Base-by-base conservation (phyloP, 2,113 vertebrate genomes). In the Oncorhynchus masou region DNA sequence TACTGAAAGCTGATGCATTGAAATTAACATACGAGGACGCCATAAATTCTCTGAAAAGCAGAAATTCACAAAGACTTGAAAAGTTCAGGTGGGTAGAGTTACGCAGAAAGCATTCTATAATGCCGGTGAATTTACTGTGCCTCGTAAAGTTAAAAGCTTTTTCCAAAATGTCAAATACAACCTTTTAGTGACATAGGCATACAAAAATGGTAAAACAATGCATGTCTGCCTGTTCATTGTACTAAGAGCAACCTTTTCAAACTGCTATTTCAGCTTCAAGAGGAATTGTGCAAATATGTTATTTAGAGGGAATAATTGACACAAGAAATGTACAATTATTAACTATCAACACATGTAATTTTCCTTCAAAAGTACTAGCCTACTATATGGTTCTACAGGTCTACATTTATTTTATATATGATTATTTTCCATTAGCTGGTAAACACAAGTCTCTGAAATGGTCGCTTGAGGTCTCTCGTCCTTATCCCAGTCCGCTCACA, bases 141-240 rank as follows among this genome's bases (percentile, higher is more conserved):
- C 83, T 81, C 6, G 76, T 82, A 87, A 90, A 91, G 82, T 87
- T 87, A 85, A 92, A 91, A 88, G 88, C 87, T 68, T 88, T 88
- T 90, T 87, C 83, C 82, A 90, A 92, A 90, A 92, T 92, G 91
- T 88, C 91, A 92, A 88, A 85, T 71, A 83, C 78, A 86, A 84
- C 80, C 81, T 82, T 68, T 72, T 69, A 62, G 51, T 64, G 68
- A 65, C 84, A 81, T 27, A 71, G 20, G 89, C 6, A 57, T 57
- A 15, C 13, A 57, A n/a, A 86, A 89, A 85, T 24, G 77, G 65
- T 86, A 71, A 87, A 91, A 88, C 80, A 68, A 77, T 86, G 79
- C 80, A 73, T 85, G 82, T 84, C 75, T 80, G 71, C 84, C 74
- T 77, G 66, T 74, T 83, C 49, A 59, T 29, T 71, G 65, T 76